Evolutionary conservation across 2,113 vertebrate genomes (phyloP), one percentile per base, ranked within the genome.

Genomic region (Malurus alboscapulatus): DNA sequence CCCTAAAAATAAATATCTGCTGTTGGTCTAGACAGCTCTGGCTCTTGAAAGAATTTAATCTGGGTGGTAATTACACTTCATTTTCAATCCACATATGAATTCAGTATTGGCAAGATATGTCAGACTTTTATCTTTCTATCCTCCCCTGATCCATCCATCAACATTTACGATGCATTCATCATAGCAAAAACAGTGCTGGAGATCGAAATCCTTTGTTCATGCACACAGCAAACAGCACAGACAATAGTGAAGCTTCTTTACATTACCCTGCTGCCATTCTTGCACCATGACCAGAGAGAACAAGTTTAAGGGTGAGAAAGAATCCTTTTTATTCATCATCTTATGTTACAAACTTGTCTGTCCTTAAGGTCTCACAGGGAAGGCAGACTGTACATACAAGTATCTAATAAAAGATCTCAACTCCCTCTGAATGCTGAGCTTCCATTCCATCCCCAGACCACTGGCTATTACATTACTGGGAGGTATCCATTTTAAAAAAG

Each of bases 1-100:
- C 87, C 69, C 81, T 89, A 93, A 95, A 96, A 97, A 95, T 95
- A 97, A 96, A 86, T 83, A 93, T 89, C 91, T 89, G 62, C 91
- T 93, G 75, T 94, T 93, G 79, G 85, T 93, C 92, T 91, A 93
- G 92, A 92, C 79, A 87, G 88, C 57, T 84, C 87, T 65, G 72
- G 54, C 81, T 91, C 83, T 90, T 90, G 79, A 87, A 96, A 94
- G 72, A 92, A 96, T 96, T 77, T 94, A 82, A 95, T 88, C 75
- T 88, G 87, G 82, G 89, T 88, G 76, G 91, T 84, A 96, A 88
- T 80, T 83, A 45, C 63, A 76, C 68, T 90, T 94, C 58, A 73
- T 38, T 94, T 96, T 87, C 1, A 0, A 95, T 84, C 78, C 71
- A 34, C 79, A 73, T 11, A 55, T 32, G 71, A 91, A 90, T 66